Evolutionary conservation across 2,797 vertebrate genomes (phyloP), one percentile per base, ranked within the genome.

Genomic region (Tokudaia tokunoshimensis): DNA sequence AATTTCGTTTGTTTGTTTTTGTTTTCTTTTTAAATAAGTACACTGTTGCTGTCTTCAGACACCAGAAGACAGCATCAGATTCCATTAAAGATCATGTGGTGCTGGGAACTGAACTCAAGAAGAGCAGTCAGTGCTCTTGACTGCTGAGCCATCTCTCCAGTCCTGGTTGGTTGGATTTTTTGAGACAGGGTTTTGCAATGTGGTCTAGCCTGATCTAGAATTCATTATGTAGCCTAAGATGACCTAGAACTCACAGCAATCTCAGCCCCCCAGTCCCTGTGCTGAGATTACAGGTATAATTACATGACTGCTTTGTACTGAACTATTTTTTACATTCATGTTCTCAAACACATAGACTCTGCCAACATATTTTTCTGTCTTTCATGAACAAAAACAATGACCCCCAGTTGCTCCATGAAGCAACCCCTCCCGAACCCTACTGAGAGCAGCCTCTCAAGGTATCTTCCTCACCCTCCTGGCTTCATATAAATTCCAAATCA

Each of bases 401-500:
- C 34, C 8, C 63, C 67, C 24, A 50, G n/a, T 31, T 89, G 65
- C 63, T 67, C 75, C n/a, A 47, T 1, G 3, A 91, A 95, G 50
- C 11, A 15, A 34, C 13, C 9, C 14, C 81, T 92, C 52, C 76
- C 19, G 26, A 57, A 37, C 78, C 37, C 37, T 57, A 3, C 24
- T 0, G 34, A 91, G 75, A n/a, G 14, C 34, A 78, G n/a, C 44
- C 41, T 61, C 67, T 92, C n/a, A 52, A 1, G 34, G 31, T 55
- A 13, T 74, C 75, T 86, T 37, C 72, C 95, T 91, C 81, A 79
- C 15, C 29, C 26, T 65, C 47, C 78, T 76, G 82, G 95, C 47
- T 61, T 93, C 37, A 19, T 34, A 79, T 79, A 92, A 37, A 59
- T n/a, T 61, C 47, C 37, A 50, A 84, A 85, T 22, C 65, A 29